Percentiles rank a stretch among this genome's conserved stretches.
Evolutionary conservation across 2,113 vertebrate genomes (phyloP).

Genomic region (Callionymus lyra): DNA sequence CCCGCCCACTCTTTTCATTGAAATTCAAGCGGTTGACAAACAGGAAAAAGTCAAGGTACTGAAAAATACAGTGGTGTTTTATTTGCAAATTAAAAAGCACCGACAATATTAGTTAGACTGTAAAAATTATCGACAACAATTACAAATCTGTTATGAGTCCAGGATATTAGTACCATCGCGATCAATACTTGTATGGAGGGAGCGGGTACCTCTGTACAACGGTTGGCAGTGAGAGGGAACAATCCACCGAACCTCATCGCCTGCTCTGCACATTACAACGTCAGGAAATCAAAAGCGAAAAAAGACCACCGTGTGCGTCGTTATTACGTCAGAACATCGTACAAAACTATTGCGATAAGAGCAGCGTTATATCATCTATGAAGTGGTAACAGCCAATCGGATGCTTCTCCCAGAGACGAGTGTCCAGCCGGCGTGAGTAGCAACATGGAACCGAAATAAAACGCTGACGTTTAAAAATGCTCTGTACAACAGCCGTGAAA

Average conservation of each 20-base stretch:
- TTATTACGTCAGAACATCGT: constrained; percentile 57
- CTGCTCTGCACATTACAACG: constrained; percentile 60
- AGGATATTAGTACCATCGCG: constrained; percentile 70
- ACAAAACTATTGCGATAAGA: constrained; percentile 66
- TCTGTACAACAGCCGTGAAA: constrained; percentile 33
- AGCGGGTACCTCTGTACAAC: constrained; percentile 55
- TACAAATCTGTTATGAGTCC: constrained; percentile 72
- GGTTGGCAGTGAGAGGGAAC: constrained; percentile 64
- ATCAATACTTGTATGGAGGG: constrained; percentile 66
- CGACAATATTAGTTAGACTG: constrained; percentile 73
- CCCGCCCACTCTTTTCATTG: too few relatives aligned
- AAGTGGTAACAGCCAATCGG: constrained; percentile 48
- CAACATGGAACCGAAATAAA: constrained; percentile 32
- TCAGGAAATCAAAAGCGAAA: constrained; percentile 34
- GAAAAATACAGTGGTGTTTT: constrained; percentile 74
- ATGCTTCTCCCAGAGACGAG: constrained; percentile 18
- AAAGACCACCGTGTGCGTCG: constrained; percentile 46
- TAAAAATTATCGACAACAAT: constrained; percentile 76
- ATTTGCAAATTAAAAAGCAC: constrained; percentile 75
- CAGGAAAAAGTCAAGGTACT: constrained; percentile 13
- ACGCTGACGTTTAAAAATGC: constrained; percentile 28
- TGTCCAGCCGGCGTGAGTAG: constrained; percentile 4
- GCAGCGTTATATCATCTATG: constrained; percentile 61
- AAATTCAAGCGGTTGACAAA: too few relatives aligned
- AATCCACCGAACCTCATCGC: constrained; percentile 40